phyloP scores from a whole-genome alignment of 2,888 invertebrate species.

The Melanargia galathea region DNA sequence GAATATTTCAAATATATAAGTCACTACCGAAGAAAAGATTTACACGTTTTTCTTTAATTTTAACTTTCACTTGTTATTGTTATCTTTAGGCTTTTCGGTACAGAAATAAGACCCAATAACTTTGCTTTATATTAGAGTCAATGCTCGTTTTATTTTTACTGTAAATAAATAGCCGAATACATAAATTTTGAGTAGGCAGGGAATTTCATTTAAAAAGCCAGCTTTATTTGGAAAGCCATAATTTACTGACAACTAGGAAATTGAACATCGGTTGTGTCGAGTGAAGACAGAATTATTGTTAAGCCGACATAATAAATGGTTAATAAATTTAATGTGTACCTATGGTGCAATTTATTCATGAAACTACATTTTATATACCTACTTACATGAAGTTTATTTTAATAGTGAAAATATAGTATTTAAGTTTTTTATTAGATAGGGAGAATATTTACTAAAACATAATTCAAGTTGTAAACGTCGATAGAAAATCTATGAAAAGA shows the following conservation, averaged over 20 bases:
- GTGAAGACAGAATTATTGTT: conserved; percentile 17
- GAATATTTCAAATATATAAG: no score
- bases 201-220: conserved; percentile 16
- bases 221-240: conserved; percentile 21
- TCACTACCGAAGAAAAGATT: no score
- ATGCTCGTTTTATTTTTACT: background rate
- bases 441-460: no score
- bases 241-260: conserved; percentile 24
- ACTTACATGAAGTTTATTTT: no score
- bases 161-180: conserved; percentile 11
- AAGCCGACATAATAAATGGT: conserved; percentile 13
- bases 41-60: background rate
- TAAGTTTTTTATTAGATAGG: no score
- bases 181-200: conserved; percentile 8
- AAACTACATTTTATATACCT: background rate
- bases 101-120: background rate
- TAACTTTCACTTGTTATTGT: background rate
- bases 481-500: no score
- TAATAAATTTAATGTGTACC: conserved; percentile 21
- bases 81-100: background rate
- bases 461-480: no score
- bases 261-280: conserved; percentile 23
- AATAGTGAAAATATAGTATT: no score
- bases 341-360: background rate
- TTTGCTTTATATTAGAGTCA: background rate